A percentile compares a stretch with the other conserved stretches of the same genome.
phyloP scores from a whole-genome alignment of 2,888 invertebrate genomes.

The Cosmia pyralina region DNA sequence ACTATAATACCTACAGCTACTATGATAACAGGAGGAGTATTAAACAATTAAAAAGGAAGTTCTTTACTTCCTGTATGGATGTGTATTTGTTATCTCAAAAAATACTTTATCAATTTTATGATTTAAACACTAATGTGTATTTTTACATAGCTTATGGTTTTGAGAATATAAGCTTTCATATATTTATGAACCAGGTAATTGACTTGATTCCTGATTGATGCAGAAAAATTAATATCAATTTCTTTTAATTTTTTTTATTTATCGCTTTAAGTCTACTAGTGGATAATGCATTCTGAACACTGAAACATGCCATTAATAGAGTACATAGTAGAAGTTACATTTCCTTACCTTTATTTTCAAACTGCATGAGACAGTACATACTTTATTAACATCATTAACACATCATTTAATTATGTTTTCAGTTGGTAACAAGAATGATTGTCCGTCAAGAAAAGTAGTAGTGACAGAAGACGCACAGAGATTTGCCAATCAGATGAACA shows the following conservation, averaged over 20 bases:
- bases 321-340: not conserved
- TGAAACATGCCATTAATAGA: not conserved
- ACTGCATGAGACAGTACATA: not conserved
- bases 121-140: not conserved
- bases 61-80: conserved; percentile 31
- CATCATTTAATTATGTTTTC: conserved; percentile 64
- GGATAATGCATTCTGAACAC: not conserved
- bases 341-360: not conserved
- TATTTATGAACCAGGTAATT: not conserved
- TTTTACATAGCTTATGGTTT: not conserved
- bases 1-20: conserved; percentile 10
- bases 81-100: conserved; percentile 33
- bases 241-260: not conserved
- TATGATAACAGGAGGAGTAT: not conserved
- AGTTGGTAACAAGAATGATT: conserved; percentile 99
- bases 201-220: not conserved
- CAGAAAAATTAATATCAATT: not conserved
- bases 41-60: conserved; percentile 31
- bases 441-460: conserved; percentile 98
- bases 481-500: conserved; percentile 99
- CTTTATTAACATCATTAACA: not conserved
- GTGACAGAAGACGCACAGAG: conserved; percentile 98
- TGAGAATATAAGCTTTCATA: not conserved
- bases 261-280: not conserved
- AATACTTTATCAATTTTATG: not conserved